A percentile compares a stretch with the other conserved stretches of the same genome.
Conservation (phyloP, 2,797 vertebrate genomes). For the Margarornis squamiger region DNA sequence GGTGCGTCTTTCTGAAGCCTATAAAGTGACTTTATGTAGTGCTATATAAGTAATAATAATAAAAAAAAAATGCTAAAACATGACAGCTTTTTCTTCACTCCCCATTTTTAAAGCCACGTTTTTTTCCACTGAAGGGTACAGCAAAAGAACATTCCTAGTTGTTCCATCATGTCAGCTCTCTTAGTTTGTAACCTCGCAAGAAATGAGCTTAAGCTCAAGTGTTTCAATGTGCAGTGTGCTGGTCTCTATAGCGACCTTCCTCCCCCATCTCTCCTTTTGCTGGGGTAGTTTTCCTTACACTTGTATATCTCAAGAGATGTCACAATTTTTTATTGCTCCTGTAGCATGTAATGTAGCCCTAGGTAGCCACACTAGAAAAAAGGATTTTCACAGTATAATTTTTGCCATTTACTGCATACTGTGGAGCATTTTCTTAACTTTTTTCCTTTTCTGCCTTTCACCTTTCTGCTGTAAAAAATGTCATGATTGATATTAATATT, state of each 20-base stretch:
- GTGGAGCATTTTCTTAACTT: constrained; percentile 19
- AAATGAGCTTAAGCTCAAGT: background rate
- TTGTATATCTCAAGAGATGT: constrained; percentile 12
- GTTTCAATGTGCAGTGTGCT: background rate
- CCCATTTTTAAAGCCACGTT: background rate
- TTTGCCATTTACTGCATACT: background rate
- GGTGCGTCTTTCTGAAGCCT: background rate
- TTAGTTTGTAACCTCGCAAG: constrained; percentile 37
- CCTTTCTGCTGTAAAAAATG: constrained; percentile 18
- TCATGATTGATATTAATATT: constrained; percentile 66
- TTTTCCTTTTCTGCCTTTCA: constrained; percentile 32
- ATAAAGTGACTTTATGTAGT: background rate
- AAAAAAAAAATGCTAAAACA: background rate
- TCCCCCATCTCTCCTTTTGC: background rate
- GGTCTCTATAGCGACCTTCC: constrained; percentile 3
- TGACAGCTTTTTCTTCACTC: background rate
- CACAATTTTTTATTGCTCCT: constrained; percentile 45
- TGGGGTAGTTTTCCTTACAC: background rate
- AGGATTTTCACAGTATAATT: constrained; percentile 4
- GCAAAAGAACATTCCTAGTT: background rate
- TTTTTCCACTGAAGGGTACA: background rate
- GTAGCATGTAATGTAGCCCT: background rate
- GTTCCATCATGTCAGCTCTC: background rate
- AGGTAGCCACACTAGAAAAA: background rate
- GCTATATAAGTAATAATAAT: background rate